Percentiles rank a stretch among this genome's conserved stretches.
Conservation (phyloP, 1,140 invertebrate genomes). For the Zaprionus camerounensis region DNA sequence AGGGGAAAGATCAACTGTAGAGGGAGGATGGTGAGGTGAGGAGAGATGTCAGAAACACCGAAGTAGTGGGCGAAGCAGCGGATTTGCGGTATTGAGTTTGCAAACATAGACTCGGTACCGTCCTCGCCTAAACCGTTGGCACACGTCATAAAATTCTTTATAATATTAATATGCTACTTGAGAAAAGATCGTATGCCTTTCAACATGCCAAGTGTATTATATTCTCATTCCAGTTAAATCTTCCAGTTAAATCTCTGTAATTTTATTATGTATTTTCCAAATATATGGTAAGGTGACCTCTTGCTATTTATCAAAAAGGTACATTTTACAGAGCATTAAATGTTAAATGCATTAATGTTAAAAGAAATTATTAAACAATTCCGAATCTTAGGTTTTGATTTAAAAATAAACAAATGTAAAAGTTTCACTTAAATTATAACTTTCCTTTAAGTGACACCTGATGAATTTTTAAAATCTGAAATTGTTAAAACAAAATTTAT, state of each 20-base stretch:
- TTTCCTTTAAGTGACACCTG: no score
- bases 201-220: neutral
- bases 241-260: neutral
- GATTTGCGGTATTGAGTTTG: slow-evolving; percentile 8
- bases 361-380: no score
- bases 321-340: neutral
- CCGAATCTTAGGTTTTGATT: no score
- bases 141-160: slow-evolving; percentile 1
- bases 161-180: slow-evolving; percentile 18
- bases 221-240: no score
- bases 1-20: neutral
- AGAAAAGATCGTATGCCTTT: neutral
- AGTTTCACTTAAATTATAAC: no score
- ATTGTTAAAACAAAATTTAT: no score
- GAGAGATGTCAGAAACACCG: neutral
- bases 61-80: slow-evolving; percentile 3
- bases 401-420: no score
- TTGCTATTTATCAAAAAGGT: neutral
- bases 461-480: no score
- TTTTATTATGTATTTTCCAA: neutral
- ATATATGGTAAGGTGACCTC: no score
- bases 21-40: neutral
- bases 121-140: neutral
- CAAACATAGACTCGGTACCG: neutral
- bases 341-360: no score